These are phyloP conservation scores for Catharus fuscescens DNA, from an alignment of 2,113 vertebrate species.

Conservation along the genomic window DNA sequence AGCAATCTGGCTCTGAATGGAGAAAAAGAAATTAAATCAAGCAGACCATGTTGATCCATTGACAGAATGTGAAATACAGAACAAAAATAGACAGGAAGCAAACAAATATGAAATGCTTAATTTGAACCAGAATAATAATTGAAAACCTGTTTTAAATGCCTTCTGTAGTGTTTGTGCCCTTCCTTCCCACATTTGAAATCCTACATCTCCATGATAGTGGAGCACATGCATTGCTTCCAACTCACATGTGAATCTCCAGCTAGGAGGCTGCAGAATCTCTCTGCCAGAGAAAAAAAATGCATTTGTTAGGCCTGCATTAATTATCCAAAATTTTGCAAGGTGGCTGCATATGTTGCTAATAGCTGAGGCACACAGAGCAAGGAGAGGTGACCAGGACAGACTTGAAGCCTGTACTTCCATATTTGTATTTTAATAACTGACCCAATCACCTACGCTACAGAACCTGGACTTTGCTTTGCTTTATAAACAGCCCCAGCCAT, in stretches of 20 bases:
- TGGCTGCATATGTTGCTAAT: not conserved
- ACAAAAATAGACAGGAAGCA: slow-evolving; percentile 7
- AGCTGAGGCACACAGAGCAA: not conserved
- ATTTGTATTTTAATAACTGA: not conserved
- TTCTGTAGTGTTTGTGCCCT: not conserved
- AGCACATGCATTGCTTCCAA: not conserved
- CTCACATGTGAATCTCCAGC: not conserved
- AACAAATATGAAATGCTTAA: not conserved
- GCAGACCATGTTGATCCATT: not conserved
- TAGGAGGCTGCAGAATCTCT: not conserved
- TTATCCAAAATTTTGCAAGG: not conserved
- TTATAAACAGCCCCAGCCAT: not conserved
- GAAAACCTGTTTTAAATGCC: not conserved
- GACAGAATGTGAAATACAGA: not conserved
- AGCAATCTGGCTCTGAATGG: not conserved
- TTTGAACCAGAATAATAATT: not conserved
- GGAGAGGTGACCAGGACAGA: not conserved
- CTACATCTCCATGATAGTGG: not conserved
- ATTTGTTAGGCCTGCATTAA: not conserved
- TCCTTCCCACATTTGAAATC: not conserved
- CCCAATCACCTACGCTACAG: rapidly evolving
- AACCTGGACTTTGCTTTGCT: not conserved
- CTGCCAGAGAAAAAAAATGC: not conserved
- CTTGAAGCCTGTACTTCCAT: not conserved
- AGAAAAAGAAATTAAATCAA: not conserved